phyloP scores from a whole-genome alignment of 1,140 invertebrate genomes.

The Bradynema listronoti region DNA sequence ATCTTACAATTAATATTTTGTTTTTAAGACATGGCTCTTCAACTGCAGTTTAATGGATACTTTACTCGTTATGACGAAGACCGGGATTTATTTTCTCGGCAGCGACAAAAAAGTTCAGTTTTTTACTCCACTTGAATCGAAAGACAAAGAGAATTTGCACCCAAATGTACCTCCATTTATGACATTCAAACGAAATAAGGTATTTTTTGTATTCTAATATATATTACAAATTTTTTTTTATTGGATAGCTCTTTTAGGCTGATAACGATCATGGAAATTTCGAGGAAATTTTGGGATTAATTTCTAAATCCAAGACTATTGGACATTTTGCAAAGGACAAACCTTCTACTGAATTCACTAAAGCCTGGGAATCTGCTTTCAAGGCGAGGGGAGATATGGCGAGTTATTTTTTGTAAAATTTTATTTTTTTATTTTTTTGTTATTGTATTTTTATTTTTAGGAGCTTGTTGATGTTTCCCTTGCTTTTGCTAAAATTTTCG shows the following conservation, averaged over 20 bases:
- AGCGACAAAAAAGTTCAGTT: constrained; percentile 98
- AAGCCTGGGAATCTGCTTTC: constrained; percentile 76
- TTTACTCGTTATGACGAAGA: constrained; percentile 79
- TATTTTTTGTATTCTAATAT: constrained; percentile 56
- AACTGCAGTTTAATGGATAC: constrained; percentile 93
- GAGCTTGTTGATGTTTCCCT: constrained; percentile 71
- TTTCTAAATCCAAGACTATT: constrained; percentile 75
- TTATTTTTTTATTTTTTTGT: too few relatives aligned
- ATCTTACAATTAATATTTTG: background rate
- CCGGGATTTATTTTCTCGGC: constrained; percentile 77
- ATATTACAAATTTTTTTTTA: background rate
- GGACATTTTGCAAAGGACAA: constrained; percentile 92
- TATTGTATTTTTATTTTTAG: too few relatives aligned
- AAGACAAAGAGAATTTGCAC: constrained; percentile 69
- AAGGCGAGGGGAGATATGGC: too few relatives aligned
- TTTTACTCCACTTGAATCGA: constrained; percentile 79
- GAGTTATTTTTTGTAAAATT: too few relatives aligned
- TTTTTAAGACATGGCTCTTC: constrained; percentile 80
- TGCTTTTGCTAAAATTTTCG: constrained; percentile 77
- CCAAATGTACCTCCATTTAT: constrained; percentile 73
- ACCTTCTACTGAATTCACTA: constrained; percentile 83
- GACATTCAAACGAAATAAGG: constrained; percentile 81
- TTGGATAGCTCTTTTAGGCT: constrained; percentile 63
- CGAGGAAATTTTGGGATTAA: constrained; percentile 74
- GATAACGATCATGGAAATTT: constrained; percentile 94